Evolutionary conservation across 2,113 vertebrate genomes (phyloP), one percentile per base, ranked within the genome.

Genomic region (Regulus satrapa): DNA sequence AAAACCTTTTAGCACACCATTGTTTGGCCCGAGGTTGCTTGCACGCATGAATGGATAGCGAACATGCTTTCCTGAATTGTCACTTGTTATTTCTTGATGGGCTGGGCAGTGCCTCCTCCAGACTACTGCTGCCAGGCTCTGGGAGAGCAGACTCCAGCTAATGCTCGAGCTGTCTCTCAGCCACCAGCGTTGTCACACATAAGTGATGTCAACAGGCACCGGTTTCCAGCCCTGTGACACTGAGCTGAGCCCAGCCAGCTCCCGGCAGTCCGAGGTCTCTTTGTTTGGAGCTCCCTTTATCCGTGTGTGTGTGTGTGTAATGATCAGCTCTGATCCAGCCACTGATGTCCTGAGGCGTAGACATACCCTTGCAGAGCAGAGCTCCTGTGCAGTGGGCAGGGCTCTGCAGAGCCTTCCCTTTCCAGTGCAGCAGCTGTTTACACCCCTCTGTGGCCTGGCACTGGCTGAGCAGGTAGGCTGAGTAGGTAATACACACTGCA

Each of bases 281-380:
- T 21, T 77, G 55, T 80, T 32, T 12, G 25, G 26, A 55, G 36
- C 43, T 12, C 15, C 0, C 12, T 51, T 41, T 18, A 5, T 10
- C 19, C 1, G 4, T 63, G 55, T 54, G 75, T 41, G 68, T 8
- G 0, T 11, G 29, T 10, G 40, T 25, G 64, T 17, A 40, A 4
- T 12, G 43, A 24, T 5, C 19, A 24, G 40, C 68, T 41, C 69
- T 38, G 51, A 3, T 28, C 3, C 18, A 40, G 79, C 74, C 36
- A 0, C 49, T 43, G 6, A 5, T 29, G 48, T 81, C 25, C 8
- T 4, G 54, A 31, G 75, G 62, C 43, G 24, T 16, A 4, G 34
- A 7, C 1, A 0, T 12, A 3, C 3, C 3, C 45, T 14, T 12
- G 45, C 2, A 13, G 31, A 34, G 24, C 69, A 62, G 38, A n/a